Base-by-base conservation (phyloP, 2,888 invertebrate species). In the Xestia ashworthii region DNA sequence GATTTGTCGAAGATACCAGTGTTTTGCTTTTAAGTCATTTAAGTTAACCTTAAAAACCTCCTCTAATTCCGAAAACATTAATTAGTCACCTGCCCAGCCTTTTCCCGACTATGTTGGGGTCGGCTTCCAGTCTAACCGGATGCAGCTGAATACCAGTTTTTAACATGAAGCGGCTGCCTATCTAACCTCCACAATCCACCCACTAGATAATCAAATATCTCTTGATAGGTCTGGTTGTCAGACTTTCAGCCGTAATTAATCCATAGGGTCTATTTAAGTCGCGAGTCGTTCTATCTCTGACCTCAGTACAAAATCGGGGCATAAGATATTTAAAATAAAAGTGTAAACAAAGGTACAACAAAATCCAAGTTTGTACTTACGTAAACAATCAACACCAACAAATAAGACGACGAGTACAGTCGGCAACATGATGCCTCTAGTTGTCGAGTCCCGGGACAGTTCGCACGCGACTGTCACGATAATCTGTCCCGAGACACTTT, bases 391-490 rank as follows among this genome's bases (percentile, higher is more conserved):
- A 66, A 78, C 78, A 76, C 77, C 76, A 67, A 82, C 46, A 5
- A 84, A 66, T 16, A 84, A 79, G 41, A 80, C 76, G 25, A 78
- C 55, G 68, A 90, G 74, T 82, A 86, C 85, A 81, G 75, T 78
- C 48, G 65, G 71, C 80, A 83, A 83, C 90, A 91, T 89, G 71
- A 73, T 84, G 73, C 71, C 65, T 66, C 71, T 74, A 71, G 60
- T 81, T 83, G 81, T 83, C 67, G 71, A 58, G 71, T 65, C 62
- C 80, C 69, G 73, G 69, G 80, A 75, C 71, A 74, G 79, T 77
- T 68, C 71, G 81, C 84, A 89, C 89, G 78, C 83, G 76, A 90
- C 91, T 89, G 90, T 77, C 70, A 41, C 83, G 85, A 86, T 88
- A 80, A 88, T 87, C 81, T 80, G 44, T 19, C 48, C 44, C 75